Base-by-base conservation (phyloP, 2,797 vertebrate genomes). In the Ciconia nigra region DNA sequence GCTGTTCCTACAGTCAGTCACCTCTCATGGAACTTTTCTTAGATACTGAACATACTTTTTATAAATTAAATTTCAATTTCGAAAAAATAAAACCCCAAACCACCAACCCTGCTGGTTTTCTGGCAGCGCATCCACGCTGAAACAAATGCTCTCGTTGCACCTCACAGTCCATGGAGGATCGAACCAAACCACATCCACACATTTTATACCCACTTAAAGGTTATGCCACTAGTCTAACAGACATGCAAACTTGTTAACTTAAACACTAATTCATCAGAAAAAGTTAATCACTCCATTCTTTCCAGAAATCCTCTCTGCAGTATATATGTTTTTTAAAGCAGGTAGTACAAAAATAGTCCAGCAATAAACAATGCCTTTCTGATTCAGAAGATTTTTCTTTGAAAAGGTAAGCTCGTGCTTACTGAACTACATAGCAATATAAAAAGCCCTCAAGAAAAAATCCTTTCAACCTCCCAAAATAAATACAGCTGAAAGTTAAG, bases 401-500 rank as follows among this genome's bases (percentile, higher is more conserved):
- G 35, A 59, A 90, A 91, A 78, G 54, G 58, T 81, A 89, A 86
- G 79, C 55, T 83, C 17, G 5, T 29, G 7, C n/a, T 91, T 90
- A 93, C 15, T 90, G 91, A 93, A 37, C 65, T 88, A 88, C 76
- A 70, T 0, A 63, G 58, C 55, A 93, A 85, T 44, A 91, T 35
- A 65, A 89, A 90, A 90, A 90, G 49, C 35, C 79, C 76, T 65
- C 44, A 51, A 77, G 57, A 91, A 96, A 83, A 82, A 95, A 16
- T 41, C 78, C 61, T 96, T 94, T 95, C 87, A 91, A 83, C 54
- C 42, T 86, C 84, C 82, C 58, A 92, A 94, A 96, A 95, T 86
- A 97, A 92, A 95, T 79, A 86, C 76, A 92, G 69, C 51, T 91
- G 87, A 87, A 97, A 71, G 72, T 89, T 79, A 88, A 84, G 73